phyloP scores from a whole-genome alignment of 2,888 invertebrate genomes.

The Lysandra coridon region DNA sequence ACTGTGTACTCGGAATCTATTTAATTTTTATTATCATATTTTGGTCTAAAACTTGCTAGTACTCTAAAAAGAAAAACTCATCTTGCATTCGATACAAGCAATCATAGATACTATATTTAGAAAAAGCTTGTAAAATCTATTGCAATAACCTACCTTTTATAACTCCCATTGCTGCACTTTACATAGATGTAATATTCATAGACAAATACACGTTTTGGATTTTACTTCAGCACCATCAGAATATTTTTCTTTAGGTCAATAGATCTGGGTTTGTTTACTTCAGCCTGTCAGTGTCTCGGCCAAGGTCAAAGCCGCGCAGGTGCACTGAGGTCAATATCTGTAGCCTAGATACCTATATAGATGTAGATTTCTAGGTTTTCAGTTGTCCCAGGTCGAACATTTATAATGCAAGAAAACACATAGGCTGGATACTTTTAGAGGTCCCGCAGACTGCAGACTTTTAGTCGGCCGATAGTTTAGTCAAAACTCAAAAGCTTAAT shows the following conservation, averaged over 20 bases:
- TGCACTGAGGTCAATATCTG: conserved; percentile 29
- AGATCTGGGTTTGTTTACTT: conserved; percentile 35
- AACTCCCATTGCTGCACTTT: not conserved
- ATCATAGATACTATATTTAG: not conserved
- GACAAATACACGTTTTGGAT: not conserved
- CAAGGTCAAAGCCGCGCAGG: conserved; percentile 36
- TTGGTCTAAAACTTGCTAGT: too few relatives aligned
- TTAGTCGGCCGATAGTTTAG: too few relatives aligned
- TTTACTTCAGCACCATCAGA: not conserved
- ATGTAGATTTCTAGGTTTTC: too few relatives aligned
- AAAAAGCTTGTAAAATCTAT: not conserved
- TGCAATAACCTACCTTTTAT: not conserved
- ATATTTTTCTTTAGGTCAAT: conserved; percentile 5
- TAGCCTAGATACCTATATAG: not conserved
- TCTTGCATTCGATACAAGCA: not conserved
- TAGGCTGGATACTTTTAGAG: too few relatives aligned
- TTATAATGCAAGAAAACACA: too few relatives aligned
- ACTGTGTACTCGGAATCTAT: too few relatives aligned
- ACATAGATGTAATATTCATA: not conserved
- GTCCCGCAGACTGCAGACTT: too few relatives aligned
- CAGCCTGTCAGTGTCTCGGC: conserved; percentile 34
- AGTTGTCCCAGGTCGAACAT: too few relatives aligned
- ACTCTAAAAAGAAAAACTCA: not conserved
- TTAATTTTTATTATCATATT: too few relatives aligned
- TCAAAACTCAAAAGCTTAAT: too few relatives aligned